Evolutionary conservation across 2,888 invertebrate species (phyloP).

Genomic region (Mesorhabditis sp.): DNA sequence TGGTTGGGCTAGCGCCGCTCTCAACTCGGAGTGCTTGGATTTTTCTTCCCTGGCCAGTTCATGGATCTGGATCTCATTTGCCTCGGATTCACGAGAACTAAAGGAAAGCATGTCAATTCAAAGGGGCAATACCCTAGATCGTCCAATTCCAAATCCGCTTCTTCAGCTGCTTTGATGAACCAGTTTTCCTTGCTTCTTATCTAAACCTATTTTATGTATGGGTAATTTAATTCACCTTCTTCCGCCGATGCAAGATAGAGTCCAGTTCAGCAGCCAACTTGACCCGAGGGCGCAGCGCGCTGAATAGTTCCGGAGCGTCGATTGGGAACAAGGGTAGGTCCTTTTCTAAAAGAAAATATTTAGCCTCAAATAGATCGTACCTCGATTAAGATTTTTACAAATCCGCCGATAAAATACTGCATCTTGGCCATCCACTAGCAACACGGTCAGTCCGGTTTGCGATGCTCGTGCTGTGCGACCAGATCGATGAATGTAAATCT

Average conservation of each 20-base stretch:
- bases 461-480: conserved; percentile 90
- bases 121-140: conserved; percentile 60
- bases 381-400: conserved; percentile 77
- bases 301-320: conserved; percentile 62
- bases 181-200: conserved; percentile 68
- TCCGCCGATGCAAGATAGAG: conserved; percentile 69
- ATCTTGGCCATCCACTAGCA: conserved; percentile 85
- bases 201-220: conserved; percentile 24
- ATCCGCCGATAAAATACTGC: conserved; percentile 73
- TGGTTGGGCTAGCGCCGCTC: neutral
- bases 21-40: neutral
- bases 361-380: conserved; percentile 61
- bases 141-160: conserved; percentile 79
- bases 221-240: conserved; percentile 48
- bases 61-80: neutral
- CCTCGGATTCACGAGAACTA: neutral
- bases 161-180: conserved; percentile 79
- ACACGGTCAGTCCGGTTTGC: conserved; percentile 81
- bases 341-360: conserved; percentile 22
- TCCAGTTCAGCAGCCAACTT: conserved; percentile 77
- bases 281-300: conserved; percentile 68
- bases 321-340: conserved; percentile 77
- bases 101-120: neutral
- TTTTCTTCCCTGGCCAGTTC: neutral
- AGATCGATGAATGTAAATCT: conserved; percentile 91